phyloP scores from a whole-genome alignment of 2,888 invertebrate species.

The Osmoderma eremita region DNA sequence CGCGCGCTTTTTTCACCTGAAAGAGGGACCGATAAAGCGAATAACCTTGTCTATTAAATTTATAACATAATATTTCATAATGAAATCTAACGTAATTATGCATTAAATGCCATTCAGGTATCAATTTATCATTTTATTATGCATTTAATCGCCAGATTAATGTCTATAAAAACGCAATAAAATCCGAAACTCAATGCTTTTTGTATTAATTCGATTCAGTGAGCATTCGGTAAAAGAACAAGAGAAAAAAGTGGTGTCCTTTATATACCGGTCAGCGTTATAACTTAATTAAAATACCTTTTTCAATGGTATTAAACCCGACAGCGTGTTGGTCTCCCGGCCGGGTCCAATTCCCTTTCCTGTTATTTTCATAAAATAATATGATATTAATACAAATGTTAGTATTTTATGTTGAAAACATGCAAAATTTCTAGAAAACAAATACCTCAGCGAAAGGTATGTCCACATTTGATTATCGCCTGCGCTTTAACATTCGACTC shows the following conservation, averaged over 20 bases:
- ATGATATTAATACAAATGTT: slow-evolving; percentile 26
- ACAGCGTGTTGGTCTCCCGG: neutral
- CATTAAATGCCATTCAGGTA: slow-evolving; percentile 31
- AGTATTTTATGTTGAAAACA: slow-evolving; percentile 23
- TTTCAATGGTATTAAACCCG: slow-evolving; percentile 14
- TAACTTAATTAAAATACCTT: slow-evolving; percentile 35
- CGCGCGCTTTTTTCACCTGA: slow-evolving; percentile 6
- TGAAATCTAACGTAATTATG: slow-evolving; percentile 34
- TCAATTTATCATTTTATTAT: slow-evolving; percentile 38
- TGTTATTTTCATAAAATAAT: neutral
- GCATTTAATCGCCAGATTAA: slow-evolving; percentile 35
- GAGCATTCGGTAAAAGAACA: slow-evolving; percentile 24
- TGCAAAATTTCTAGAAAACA: slow-evolving; percentile 34
- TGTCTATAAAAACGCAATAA: slow-evolving; percentile 35
- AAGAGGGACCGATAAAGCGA: neutral
- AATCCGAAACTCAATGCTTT: slow-evolving; percentile 26
- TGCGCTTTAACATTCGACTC: neutral
- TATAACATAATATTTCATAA: slow-evolving; percentile 35
- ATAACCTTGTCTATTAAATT: slow-evolving; percentile 29
- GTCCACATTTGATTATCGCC: neutral
- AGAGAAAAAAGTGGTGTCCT: slow-evolving; percentile 9
- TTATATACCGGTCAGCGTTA: slow-evolving; percentile 30
- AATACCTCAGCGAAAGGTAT: slow-evolving; percentile 13
- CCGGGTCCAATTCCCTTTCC: neutral
- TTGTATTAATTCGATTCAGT: slow-evolving; percentile 33